Evolutionary conservation across 2,113 vertebrate species (phyloP).

Genomic region (Cephalopterus ornatus): DNA sequence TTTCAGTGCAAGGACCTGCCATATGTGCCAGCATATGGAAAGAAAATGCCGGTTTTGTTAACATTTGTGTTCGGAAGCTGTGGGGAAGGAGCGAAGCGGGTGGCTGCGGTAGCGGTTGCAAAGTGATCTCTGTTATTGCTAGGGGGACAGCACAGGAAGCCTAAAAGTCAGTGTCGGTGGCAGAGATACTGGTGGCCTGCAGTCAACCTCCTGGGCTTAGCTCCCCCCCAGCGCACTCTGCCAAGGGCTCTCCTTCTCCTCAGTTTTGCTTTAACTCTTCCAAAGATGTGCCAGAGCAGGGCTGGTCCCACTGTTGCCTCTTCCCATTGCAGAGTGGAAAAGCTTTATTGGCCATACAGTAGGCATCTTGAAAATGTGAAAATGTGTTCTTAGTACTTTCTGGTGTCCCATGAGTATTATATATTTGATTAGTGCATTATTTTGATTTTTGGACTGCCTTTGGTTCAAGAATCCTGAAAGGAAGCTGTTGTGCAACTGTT

Average conservation of each 20-base stretch:
- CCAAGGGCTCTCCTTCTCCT: neutral
- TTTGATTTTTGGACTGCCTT: slow-evolving; percentile 29
- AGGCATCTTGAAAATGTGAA: neutral
- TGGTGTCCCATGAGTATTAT: neutral
- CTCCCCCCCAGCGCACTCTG: accelerated
- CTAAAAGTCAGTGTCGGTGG: neutral
- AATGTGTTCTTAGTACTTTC: slow-evolving; percentile 15
- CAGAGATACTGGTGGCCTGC: neutral
- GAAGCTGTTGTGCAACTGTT: slow-evolving; percentile 49
- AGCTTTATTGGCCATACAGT: neutral
- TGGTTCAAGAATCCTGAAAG: slow-evolving; percentile 49
- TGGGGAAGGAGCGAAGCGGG: neutral
- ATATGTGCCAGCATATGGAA: neutral
- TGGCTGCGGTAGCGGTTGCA: neutral
- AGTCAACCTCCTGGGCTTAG: neutral
- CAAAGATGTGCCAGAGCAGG: neutral
- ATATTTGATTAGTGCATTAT: slow-evolving; percentile 29
- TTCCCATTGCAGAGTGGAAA: neutral
- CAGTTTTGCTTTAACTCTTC: neutral
- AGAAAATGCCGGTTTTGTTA: neutral
- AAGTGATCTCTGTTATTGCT: neutral
- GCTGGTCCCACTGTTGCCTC: neutral
- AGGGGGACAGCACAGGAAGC: neutral
- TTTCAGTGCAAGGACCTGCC: neutral
- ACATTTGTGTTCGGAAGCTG: neutral